These are phyloP conservation scores for Petrocephalus zakoni DNA, from an alignment of 2,113 vertebrate species.

Conservation along the genomic window DNA sequence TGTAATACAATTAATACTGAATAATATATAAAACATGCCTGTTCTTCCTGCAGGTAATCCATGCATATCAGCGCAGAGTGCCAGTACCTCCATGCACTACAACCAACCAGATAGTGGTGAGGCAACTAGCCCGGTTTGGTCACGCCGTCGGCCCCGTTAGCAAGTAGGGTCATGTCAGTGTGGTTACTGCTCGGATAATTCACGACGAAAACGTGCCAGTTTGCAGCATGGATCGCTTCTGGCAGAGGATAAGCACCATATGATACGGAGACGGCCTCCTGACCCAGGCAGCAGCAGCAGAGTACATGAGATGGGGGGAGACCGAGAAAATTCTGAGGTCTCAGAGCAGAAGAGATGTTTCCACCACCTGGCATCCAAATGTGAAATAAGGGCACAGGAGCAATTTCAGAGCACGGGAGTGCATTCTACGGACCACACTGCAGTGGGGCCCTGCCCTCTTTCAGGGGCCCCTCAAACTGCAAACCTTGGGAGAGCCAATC, in stretches of 20 bases:
- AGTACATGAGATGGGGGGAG: not conserved
- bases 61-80: not conserved
- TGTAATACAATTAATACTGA: not conserved
- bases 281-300: not conserved
- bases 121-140: not conserved
- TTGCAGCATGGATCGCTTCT: not conserved
- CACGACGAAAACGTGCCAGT: not conserved
- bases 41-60: not conserved
- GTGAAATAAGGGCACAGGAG: not conserved
- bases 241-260: not conserved
- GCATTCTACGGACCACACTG: not conserved
- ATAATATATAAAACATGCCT: not conserved
- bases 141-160: not conserved
- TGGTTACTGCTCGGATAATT: not conserved
- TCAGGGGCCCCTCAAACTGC: not conserved
- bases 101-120: not conserved
- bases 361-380: slow-evolving; percentile 4
- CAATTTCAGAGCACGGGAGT: not conserved
- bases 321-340: not conserved
- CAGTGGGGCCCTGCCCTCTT: not conserved
- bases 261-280: not conserved
- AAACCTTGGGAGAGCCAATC: not conserved
- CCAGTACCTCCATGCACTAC: not conserved
- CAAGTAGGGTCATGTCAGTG: not conserved
- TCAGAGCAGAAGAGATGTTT: not conserved